These are phyloP conservation scores for Mus pahari DNA, from an alignment of 2,113 vertebrate species.

Conservation along the genomic window DNA sequence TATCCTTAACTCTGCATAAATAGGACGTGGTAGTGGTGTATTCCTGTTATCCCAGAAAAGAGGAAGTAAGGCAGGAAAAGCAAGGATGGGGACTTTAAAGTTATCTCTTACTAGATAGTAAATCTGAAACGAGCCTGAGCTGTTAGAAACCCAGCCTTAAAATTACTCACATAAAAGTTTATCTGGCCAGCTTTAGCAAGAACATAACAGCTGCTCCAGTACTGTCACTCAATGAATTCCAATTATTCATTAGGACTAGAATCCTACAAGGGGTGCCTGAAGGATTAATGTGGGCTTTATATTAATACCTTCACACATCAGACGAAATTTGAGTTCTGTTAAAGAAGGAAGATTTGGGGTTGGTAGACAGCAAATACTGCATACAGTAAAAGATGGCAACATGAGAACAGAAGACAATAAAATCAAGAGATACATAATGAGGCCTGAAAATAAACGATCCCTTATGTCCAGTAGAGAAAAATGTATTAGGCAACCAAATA, in stretches of 20 bases:
- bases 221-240: not conserved
- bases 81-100: too few species aligned
- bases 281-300: not conserved
- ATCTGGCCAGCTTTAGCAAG: not conserved
- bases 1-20: not conserved
- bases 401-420: not conserved
- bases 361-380: not conserved
- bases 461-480: slow-evolving; percentile 36
- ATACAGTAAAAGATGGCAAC: not conserved
- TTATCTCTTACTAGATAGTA: too few species aligned
- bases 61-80: too few species aligned
- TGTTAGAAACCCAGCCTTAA: too few species aligned
- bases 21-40: not conserved
- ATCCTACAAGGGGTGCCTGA: not conserved
- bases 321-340: not conserved
- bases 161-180: not conserved
- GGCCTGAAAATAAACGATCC: slow-evolving; percentile 11
- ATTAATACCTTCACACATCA: not conserved
- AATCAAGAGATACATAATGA: not conserved
- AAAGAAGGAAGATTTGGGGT: not conserved
- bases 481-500: not conserved
- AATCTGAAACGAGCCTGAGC: too few species aligned
- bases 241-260: not conserved
- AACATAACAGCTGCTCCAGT: not conserved
- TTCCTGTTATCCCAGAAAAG: not conserved